Percentiles rank a stretch among this genome's conserved stretches.
These are phyloP conservation scores for Oxyruncus cristatus DNA, from an alignment of 2,113 vertebrate species.

Conservation along the genomic window DNA sequence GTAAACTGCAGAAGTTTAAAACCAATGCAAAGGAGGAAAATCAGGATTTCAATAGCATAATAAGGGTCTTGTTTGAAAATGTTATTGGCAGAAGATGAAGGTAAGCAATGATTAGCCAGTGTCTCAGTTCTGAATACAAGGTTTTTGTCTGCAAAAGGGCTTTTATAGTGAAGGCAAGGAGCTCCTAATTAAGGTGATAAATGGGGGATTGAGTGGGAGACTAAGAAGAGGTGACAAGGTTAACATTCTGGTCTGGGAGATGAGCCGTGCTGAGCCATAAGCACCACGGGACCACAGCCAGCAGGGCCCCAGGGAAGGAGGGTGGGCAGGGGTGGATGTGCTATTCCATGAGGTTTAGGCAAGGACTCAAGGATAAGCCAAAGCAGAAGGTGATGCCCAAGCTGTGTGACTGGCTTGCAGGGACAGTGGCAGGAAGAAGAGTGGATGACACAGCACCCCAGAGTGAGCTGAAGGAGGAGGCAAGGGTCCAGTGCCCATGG, in stretches of 20 bases:
- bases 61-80: background rate
- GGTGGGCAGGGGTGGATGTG: fast-evolving
- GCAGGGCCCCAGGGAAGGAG: fast-evolving
- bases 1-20: background rate
- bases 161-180: background rate
- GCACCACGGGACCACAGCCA: fast-evolving
- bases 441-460: background rate
- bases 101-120: background rate
- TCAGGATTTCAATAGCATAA: background rate
- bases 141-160: background rate
- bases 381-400: background rate
- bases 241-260: background rate
- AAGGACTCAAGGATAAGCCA: background rate
- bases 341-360: background rate
- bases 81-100: background rate
- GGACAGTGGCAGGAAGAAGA: background rate
- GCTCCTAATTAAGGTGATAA: background rate
- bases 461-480: background rate
- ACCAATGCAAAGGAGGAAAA: background rate
- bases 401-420: background rate
- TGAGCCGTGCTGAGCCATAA: background rate
- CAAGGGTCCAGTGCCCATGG: background rate
- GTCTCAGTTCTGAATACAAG: background rate
- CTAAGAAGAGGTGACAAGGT: background rate
- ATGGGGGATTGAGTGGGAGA: background rate